Evolutionary conservation across 2,888 invertebrate genomes (phyloP), one percentile per base, ranked within the genome.

Genomic region (Zelleria hepariella): DNA sequence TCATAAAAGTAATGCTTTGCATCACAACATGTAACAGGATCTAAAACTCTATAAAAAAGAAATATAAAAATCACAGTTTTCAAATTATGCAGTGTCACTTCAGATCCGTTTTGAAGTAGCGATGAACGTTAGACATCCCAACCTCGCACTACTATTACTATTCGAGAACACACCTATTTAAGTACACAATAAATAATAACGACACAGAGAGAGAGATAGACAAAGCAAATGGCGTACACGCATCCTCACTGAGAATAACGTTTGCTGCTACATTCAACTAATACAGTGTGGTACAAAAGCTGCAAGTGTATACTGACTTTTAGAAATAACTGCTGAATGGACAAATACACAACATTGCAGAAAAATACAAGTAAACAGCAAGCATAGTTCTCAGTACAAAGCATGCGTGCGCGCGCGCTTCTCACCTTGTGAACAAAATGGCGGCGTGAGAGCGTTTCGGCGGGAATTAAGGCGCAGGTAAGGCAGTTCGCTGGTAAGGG

Each of bases 401-500:
- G 69, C 69, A 77, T 80, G 82, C 80, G 80, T 69, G 74, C 71
- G 78, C 74, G 77, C 79, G 78, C 80, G 84, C 84, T 78, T 83
- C 89, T 89, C 89, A 89, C 89, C 89, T 89, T 87, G 82, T 83
- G 69, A 85, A 87, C 80, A 86, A 85, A 84, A 85, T 86, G 86
- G 86, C 84, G 86, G 84, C 84, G 85, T 82, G 84, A 83, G 84
- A 85, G 81, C 80, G 77, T 75, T 73, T 80, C 80, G 78, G 79
- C 82, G 80, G 81, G 83, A 74, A 78, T 80, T 89, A 88, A 92
- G 94, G 95, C 94, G 94, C 94, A 90, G 91, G 96, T 80, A 88
- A 82, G 78, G 87, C 87, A 65, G 86, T 95, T 93, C 97, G 96
- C 93, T 96, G 96, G 93, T 98, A 98, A 90, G 98, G 98, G 94